Base-by-base conservation (phyloP, 1,140 invertebrate genomes). In the Leptinotarsa texana region DNA sequence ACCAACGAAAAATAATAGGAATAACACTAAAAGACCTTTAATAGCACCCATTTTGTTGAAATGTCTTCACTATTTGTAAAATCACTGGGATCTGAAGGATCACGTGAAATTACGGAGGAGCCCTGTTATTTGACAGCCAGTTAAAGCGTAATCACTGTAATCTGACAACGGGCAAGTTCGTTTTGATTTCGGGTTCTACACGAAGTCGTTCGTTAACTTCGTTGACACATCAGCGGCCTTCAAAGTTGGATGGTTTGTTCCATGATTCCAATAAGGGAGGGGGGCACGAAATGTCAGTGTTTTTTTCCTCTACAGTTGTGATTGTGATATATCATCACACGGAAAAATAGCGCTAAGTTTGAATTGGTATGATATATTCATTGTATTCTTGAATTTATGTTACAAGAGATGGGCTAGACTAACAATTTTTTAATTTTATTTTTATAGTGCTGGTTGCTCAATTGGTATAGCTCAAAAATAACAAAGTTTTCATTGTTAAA, bases 101-200 rank as follows among this genome's bases (percentile, higher is more conserved):
- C 71, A 73, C 71, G 71, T 73, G 71, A 73, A 73, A 73, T 62
- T 72, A 27, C 57, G 57, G 61, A 21, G 63, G 22, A 65, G 33
- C 33, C 61, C 71, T 63, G 63, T n/a, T 61, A 73, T 73, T 73
- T 73, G 71, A 73, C 71, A 73, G 22, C 18, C 62, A 73, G 63
- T 4, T 63, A 22, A 42, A 11, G 8, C 33, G 33, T 15, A 66
- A 42, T 42, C 33, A 42, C 33, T 11, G 33, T 42, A 42, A 42
- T 42, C 33, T 42, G 33, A 11, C 33, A 42, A 42, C 33, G 33
- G 33, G 33, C 3, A 42, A 42, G 8, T 42, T 42, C 33, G 33
- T 42, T 42, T 42, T 42, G 33, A 42, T 42, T 42, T 42, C 33
- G 33, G 33, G 33, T 42, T 42, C 33, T 42, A 42, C 33, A 42